A percentile compares a stretch with the other conserved stretches of the same genome.
Conservation (phyloP, 2,113 vertebrate species). For the Sigmodon hispidus region DNA sequence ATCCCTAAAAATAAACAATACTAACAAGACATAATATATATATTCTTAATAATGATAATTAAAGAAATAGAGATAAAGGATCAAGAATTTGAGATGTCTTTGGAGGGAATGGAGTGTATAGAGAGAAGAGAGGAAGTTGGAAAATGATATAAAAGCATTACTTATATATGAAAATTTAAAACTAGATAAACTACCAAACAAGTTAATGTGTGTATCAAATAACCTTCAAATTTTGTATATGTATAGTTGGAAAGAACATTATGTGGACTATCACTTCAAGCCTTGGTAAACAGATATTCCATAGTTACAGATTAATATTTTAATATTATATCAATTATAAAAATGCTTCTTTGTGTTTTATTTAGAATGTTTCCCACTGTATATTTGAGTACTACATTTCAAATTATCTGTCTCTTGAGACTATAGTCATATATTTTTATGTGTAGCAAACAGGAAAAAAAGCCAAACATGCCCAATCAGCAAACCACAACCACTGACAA, state of each 20-base stretch:
- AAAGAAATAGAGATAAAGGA: no score
- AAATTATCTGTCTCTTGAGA: constrained; percentile 27
- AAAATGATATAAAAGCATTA: not conserved
- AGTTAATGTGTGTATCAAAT: not conserved
- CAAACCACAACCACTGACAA: not conserved
- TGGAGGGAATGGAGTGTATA: not conserved
- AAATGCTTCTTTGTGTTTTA: not conserved
- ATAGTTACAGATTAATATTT: not conserved
- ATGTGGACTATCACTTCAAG: not conserved
- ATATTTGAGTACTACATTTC: not conserved
- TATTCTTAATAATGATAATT: not conserved
- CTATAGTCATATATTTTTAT: not conserved
- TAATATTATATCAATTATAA: constrained; percentile 13
- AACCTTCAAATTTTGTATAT: not conserved
- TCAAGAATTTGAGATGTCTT: not conserved
- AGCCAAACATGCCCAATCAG: no score
- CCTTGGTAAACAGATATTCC: not conserved
- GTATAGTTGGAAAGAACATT: not conserved
- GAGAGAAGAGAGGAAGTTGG: not conserved
- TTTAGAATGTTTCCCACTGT: not conserved
- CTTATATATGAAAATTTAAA: not conserved
- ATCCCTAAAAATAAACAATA: not conserved
- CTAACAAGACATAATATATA: not conserved
- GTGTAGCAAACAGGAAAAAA: no score
- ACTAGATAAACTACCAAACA: not conserved